These are phyloP conservation scores for Elephas maximus DNA, from an alignment of 2,113 vertebrate genomes.

Conservation along the genomic window DNA sequence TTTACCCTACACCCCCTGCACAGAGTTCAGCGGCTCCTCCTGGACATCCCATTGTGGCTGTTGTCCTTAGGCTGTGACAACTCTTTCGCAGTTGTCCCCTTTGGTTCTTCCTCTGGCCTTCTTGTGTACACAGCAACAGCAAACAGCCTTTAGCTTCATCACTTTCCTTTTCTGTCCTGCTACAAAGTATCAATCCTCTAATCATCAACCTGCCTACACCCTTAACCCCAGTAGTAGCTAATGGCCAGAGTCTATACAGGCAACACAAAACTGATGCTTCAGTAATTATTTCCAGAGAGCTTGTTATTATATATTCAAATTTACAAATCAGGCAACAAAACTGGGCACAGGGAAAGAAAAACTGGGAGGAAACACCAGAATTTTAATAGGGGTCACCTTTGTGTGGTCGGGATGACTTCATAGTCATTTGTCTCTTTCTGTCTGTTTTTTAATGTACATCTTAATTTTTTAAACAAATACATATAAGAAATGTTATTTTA, in stretches of 20 bases:
- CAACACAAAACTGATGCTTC: not conserved
- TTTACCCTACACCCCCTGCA: not conserved
- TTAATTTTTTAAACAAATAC: slow-evolving; percentile 17
- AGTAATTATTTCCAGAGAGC: not conserved
- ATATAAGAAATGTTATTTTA: not conserved
- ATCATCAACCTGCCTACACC: not conserved
- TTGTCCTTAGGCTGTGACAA: not conserved
- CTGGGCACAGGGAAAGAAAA: not conserved
- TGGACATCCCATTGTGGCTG: not conserved
- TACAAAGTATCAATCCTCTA: not conserved
- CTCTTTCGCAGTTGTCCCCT: not conserved
- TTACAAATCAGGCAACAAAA: not conserved
- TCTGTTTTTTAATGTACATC: not conserved
- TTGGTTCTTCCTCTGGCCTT: slow-evolving; percentile 20
- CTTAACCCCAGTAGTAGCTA: not conserved
- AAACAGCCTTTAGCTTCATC: not conserved
- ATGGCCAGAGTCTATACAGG: not conserved
- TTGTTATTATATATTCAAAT: slow-evolving; percentile 41
- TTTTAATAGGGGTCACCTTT: not conserved
- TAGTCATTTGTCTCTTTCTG: not conserved
- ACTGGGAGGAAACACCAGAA: not conserved
- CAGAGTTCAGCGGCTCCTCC: not conserved
- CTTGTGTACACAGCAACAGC: not conserved
- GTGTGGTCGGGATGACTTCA: not conserved
- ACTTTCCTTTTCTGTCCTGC: not conserved